Conservation (phyloP, 2,888 invertebrate genomes). For the Drosophila acutilabella region DNA sequence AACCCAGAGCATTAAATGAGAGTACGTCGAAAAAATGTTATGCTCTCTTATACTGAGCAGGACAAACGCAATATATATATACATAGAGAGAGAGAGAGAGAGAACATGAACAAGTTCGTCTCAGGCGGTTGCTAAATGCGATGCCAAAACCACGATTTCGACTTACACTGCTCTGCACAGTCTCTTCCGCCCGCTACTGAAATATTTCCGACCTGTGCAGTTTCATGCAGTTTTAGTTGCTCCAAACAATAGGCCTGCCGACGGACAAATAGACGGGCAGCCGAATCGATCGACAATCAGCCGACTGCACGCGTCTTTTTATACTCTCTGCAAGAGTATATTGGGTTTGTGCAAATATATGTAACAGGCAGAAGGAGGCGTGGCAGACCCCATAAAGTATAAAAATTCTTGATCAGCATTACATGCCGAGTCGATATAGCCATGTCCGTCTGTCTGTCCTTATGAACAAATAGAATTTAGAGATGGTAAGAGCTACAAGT, state of each 20-base stretch:
- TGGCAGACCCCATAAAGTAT: too few species aligned
- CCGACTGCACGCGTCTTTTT: slow-evolving; percentile 64
- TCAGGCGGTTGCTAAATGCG: slow-evolving; percentile 56
- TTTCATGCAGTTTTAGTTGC: slow-evolving; percentile 24
- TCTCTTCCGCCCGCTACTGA: slow-evolving; percentile 15
- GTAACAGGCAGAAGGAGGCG: too few species aligned
- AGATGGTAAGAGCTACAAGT: too few species aligned
- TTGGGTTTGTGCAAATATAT: too few species aligned
- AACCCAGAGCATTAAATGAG: slow-evolving; percentile 32
- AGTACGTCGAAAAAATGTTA: slow-evolving; percentile 36
- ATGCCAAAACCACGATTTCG: slow-evolving; percentile 53
- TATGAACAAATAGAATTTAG: too few species aligned
- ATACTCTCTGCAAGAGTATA: too few species aligned
- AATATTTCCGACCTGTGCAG: slow-evolving; percentile 75
- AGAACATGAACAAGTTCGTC: slow-evolving; percentile 33
- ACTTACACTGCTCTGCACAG: slow-evolving; percentile 14
- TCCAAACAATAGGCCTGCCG: slow-evolving; percentile 67
- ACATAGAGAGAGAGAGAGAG: slow-evolving; percentile 12
- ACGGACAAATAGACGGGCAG: slow-evolving; percentile 1
- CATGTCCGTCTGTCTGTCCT: too few species aligned
- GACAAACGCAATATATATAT: slow-evolving; percentile 48
- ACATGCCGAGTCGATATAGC: too few species aligned
- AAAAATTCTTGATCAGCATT: too few species aligned
- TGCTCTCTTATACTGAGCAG: slow-evolving; percentile 25
- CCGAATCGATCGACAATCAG: slow-evolving; percentile 6